Evolutionary conservation across 2,113 vertebrate species (phyloP).

Genomic region (Onychorhynchus coronatus): DNA sequence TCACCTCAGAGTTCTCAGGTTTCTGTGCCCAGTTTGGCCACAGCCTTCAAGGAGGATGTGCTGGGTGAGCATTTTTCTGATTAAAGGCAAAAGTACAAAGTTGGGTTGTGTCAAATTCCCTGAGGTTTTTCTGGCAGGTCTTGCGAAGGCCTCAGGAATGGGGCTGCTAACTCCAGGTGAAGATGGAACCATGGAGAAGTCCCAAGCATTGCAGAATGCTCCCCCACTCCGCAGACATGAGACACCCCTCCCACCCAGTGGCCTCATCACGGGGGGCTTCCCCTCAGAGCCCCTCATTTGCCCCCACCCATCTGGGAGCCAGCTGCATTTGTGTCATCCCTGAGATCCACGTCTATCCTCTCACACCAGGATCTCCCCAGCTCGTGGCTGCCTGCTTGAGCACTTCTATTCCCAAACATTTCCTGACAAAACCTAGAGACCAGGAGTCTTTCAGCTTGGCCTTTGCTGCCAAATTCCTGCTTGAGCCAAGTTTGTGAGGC

Average conservation of each 20-base stretch:
- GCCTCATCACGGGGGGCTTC: accelerated
- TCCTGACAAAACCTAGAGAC: neutral
- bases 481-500: neutral
- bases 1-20: neutral
- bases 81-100: neutral
- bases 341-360: neutral
- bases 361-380: neutral
- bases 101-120: neutral
- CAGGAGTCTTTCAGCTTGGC: neutral
- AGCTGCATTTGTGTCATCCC: no score
- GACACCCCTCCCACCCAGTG: neutral
- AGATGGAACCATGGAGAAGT: accelerated
- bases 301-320: accelerated
- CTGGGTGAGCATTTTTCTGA: neutral
- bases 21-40: neutral
- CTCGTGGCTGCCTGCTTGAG: neutral
- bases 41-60: neutral
- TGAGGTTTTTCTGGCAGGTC: neutral
- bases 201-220: accelerated
- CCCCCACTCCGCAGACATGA: neutral
- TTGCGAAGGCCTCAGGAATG: accelerated
- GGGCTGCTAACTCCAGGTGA: neutral
- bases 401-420: neutral
- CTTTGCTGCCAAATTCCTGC: neutral
- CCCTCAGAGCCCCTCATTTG: accelerated